Conservation (phyloP, 1,140 invertebrate species). For the Trichonephila clavipes region DNA sequence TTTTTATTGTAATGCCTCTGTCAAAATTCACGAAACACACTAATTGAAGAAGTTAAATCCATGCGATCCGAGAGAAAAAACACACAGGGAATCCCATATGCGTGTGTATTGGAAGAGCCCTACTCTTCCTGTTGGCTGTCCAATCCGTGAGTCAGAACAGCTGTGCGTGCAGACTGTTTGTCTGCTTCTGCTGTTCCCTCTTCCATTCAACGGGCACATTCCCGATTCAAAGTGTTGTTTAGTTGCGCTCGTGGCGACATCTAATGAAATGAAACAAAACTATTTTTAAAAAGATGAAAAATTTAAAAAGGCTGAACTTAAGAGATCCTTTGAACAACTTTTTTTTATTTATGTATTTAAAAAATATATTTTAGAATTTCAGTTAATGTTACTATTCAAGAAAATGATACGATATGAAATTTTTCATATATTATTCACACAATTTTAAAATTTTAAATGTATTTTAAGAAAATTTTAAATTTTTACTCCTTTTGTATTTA, state of each 20-base stretch:
- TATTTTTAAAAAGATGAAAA: too few species aligned
- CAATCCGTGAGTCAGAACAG: slow-evolving; percentile 67
- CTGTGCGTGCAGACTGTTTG: slow-evolving; percentile 67
- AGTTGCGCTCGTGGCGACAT: background rate
- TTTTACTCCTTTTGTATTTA: too few species aligned
- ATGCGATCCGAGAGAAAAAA: background rate
- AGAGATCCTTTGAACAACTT: too few species aligned
- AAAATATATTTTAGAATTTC: too few species aligned
- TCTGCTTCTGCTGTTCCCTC: background rate
- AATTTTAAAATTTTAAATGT: too few species aligned
- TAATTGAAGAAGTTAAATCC: background rate
- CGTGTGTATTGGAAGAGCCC: background rate
- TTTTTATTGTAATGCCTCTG: background rate
- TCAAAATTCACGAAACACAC: background rate
- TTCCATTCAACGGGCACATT: background rate
- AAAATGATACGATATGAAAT: too few species aligned
- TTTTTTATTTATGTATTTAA: too few species aligned
- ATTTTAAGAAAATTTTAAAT: too few species aligned
- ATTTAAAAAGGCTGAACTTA: too few species aligned
- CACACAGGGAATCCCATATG: slow-evolving; percentile 47
- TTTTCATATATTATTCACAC: too few species aligned
- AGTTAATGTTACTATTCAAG: too few species aligned
- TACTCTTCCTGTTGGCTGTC: slow-evolving; percentile 8
- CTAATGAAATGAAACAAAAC: background rate
- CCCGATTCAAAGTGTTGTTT: background rate